A percentile compares a stretch with the other conserved stretches of the same genome.
Conservation (phyloP, 2,797 vertebrate species). For the Decapterus maruadsi region DNA sequence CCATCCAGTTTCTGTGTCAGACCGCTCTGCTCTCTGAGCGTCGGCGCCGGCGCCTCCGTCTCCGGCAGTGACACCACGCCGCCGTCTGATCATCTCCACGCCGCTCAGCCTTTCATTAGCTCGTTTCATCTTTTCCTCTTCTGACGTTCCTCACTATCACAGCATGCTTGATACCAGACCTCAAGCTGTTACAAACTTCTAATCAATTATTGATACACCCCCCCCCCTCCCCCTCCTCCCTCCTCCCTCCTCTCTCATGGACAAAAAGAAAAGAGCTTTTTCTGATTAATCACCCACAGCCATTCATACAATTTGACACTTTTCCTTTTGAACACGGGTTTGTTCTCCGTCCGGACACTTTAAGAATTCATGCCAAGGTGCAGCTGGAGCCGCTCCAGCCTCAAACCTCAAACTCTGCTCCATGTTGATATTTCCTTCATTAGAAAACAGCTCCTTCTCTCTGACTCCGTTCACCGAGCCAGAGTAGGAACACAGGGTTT, state of each 20-base stretch:
- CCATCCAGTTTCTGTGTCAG: neutral
- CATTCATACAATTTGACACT: neutral
- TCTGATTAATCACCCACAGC: slow-evolving; percentile 1
- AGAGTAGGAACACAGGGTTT: neutral
- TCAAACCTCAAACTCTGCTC: neutral
- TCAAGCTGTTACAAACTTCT: slow-evolving; percentile 4
- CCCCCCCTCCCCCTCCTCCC: neutral
- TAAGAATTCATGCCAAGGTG: neutral
- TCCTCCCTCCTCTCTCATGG: neutral
- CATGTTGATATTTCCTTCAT: neutral
- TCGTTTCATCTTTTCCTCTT: slow-evolving; percentile 11
- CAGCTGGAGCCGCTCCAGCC: neutral
- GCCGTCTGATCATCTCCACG: neutral
- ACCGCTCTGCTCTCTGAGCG: neutral
- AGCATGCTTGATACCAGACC: neutral
- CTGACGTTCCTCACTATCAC: neutral
- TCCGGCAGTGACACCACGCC: fast-evolving
- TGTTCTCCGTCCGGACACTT: neutral
- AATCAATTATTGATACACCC: slow-evolving; percentile 37
- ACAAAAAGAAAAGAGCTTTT: neutral
- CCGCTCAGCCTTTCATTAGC: neutral
- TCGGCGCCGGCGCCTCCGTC: too few species aligned
- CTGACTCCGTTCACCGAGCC: neutral
- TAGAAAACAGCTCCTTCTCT: neutral
- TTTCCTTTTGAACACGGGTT: neutral